These are phyloP conservation scores for Gulo gulo DNA, from an alignment of 2,113 vertebrate species.

Conservation along the genomic window DNA sequence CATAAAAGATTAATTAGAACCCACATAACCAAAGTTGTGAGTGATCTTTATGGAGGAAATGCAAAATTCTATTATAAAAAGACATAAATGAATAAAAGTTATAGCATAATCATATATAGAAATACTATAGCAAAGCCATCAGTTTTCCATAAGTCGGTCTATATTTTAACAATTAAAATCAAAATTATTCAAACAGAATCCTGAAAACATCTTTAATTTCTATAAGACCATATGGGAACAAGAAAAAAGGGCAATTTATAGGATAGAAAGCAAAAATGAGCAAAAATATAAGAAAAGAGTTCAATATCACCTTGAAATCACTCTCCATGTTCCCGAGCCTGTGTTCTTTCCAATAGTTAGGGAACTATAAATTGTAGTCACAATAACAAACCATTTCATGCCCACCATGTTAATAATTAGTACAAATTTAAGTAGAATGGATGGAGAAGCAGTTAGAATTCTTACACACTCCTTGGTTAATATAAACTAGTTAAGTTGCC, in stretches of 20 bases:
- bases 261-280: neutral
- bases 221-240: neutral
- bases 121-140: neutral
- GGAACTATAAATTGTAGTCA: neutral
- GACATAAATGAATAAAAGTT: neutral
- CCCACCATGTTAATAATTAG: neutral
- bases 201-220: neutral
- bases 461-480: neutral
- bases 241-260: neutral
- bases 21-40: neutral
- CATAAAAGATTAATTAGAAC: neutral
- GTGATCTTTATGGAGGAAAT: neutral
- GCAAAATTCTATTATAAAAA: neutral
- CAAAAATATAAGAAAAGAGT: neutral
- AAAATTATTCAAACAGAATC: neutral
- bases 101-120: neutral
- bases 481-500: neutral
- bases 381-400: neutral
- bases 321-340: too few species aligned
- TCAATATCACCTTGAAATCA: neutral
- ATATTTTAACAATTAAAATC: neutral
- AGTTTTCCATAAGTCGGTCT: neutral
- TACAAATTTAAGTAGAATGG: neutral
- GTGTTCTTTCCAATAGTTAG: neutral
- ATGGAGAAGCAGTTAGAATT: neutral